Base-by-base conservation (phyloP, 2,113 vertebrate species). In the Urocolius indicus region DNA sequence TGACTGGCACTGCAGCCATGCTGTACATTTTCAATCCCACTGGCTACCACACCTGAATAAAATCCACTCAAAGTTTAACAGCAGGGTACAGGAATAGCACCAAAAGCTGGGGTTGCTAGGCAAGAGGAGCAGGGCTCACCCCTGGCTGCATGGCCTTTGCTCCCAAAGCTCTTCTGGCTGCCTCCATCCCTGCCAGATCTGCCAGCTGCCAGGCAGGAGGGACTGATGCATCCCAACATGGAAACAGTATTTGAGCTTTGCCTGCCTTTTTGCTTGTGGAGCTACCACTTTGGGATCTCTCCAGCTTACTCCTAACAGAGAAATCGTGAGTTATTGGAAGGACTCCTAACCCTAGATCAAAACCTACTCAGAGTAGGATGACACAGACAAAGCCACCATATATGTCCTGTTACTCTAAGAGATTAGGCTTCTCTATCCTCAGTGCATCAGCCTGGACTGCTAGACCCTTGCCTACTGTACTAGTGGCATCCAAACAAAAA, bases 221-320 rank as follows among this genome's bases (percentile, higher is more conserved):
- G 48, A 61, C 0, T 0, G 58, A 36, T 2, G 8, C n/a, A 61
- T 1, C 32, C 45, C 46, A 87, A 49, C 34, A 77, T 0, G 1
- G 30, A 61, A 10, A 75, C 7, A 36, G 21, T 10, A 57, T 55
- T 63, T 32, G 38, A 84, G 69, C 30, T 82, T 13, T 67, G 46
- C 43, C 22, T 36, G 55, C 30, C 46, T 72, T 34, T 67, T 63
- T 57, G 67, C 72, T 93, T 5, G 0, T 3, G 1, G 7, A 18
- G 45, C 23, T 29, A 68, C 12, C 17, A 19, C 24, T 26, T 13
- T 38, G 23, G 52, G 15, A 83, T 41, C 32, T 36, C 48, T 59
- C 21, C 19, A 82, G 49, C 38, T 62, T 20, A 10, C 22, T 27
- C 32, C 26, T 49, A 65, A 12, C 3, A 11, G 1, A 57, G 10